Percentiles rank a stretch among this genome's conserved stretches.
These are phyloP conservation scores for Ephydatia muelleri DNA, from an alignment of 37 sponge, comb jelly and placozoan species.

Conservation along the genomic window DNA sequence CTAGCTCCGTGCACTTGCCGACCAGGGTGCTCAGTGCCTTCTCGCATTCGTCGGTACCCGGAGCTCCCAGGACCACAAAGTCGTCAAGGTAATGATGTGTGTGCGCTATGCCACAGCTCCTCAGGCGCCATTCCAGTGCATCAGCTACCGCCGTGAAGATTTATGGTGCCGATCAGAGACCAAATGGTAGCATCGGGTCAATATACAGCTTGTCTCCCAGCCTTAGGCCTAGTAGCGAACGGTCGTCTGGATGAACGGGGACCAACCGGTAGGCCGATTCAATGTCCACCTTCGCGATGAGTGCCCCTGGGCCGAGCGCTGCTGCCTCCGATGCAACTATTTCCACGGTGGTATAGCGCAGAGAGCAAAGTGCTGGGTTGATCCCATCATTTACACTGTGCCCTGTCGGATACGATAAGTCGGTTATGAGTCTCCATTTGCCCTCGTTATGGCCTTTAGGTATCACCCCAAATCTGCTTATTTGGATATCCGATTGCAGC, in stretches of 20 bases:
- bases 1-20: slow-evolving; percentile 16
- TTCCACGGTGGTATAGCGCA: not conserved
- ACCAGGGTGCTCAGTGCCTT: not conserved
- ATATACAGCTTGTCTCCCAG: slow-evolving; percentile 6
- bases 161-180: slow-evolving; percentile 30
- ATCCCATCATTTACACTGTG: slow-evolving; percentile 22
- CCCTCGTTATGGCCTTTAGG: not conserved
- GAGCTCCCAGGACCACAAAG: slow-evolving; percentile 30
- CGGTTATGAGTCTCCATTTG: not conserved
- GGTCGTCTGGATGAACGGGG: slow-evolving; percentile 7
- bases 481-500: not conserved
- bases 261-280: slow-evolving; percentile 11
- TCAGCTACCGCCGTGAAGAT: slow-evolving; percentile 37
- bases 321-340: not conserved
- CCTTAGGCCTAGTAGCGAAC: not conserved
- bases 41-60: slow-evolving; percentile 7
- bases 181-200: slow-evolving; percentile 37
- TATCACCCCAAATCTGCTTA: not conserved
- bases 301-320: slow-evolving; percentile 2
- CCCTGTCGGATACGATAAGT: not conserved
- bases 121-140: slow-evolving; percentile 23
- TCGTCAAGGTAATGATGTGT: slow-evolving; percentile 61
- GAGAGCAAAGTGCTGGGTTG: slow-evolving; percentile 19
- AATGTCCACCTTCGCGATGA: slow-evolving; percentile 18
- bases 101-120: slow-evolving; percentile 7